phyloP scores from a whole-genome alignment of 1,140 invertebrate genomes.

The Eumaeus atala region DNA sequence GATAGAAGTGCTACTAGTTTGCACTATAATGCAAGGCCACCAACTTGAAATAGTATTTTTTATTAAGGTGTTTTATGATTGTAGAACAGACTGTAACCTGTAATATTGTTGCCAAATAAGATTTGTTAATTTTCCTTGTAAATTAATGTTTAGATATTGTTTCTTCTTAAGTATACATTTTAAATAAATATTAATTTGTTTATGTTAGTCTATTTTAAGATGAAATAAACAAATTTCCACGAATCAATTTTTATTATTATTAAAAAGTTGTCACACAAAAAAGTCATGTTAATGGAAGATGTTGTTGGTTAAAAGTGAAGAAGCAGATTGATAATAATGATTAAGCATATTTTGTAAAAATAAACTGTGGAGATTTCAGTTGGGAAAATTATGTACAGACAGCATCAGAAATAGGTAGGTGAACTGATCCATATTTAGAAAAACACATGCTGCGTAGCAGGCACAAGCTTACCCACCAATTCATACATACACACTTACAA shows the following conservation, averaged over 20 bases:
- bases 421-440: no score
- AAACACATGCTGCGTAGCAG: no score
- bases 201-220: slow-evolving; percentile 18
- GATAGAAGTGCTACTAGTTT: slow-evolving; percentile 6
- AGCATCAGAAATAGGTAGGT: no score
- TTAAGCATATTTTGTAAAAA: no score
- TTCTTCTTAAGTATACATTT: slow-evolving; percentile 13
- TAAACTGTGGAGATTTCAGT: no score
- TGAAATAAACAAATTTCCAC: slow-evolving; percentile 14
- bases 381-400: no score
- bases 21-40: slow-evolving; percentile 5
- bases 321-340: no score
- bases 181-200: slow-evolving; percentile 16
- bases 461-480: no score
- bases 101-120: slow-evolving; percentile 14
- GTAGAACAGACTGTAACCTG: slow-evolving; percentile 5
- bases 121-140: slow-evolving; percentile 9
- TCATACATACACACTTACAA: no score
- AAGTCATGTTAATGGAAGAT: no score
- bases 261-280: no score
- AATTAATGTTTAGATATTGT: slow-evolving; percentile 11
- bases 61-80: slow-evolving; percentile 1
- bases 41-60: slow-evolving; percentile 6
- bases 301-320: no score
- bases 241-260: neutral